phyloP scores from a whole-genome alignment of 2,888 invertebrate species.

The Chaitophorus viminalis region DNA sequence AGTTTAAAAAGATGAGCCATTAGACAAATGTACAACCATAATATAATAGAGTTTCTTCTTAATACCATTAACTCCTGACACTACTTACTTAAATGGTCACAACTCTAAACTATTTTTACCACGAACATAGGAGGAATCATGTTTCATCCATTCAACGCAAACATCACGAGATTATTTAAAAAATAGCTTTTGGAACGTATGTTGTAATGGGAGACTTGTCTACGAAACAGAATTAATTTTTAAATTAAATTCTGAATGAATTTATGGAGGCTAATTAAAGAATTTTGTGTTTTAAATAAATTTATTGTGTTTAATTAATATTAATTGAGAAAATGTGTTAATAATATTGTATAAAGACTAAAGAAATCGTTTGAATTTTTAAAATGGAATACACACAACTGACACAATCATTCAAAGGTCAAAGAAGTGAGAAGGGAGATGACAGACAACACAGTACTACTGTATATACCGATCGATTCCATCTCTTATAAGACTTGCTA shows the following conservation, averaged over 20 bases:
- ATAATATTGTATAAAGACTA: neutral
- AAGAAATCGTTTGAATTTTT: neutral
- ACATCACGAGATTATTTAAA: slow-evolving; percentile 39
- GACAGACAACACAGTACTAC: neutral
- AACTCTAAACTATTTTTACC: slow-evolving; percentile 57
- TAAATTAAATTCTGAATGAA: slow-evolving; percentile 8
- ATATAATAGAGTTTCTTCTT: slow-evolving; percentile 6
- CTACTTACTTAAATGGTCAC: slow-evolving; percentile 37
- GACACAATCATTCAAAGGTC: slow-evolving; percentile 16
- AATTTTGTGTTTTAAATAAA: neutral
- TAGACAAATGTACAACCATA: slow-evolving; percentile 3
- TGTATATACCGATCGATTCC: slow-evolving; percentile 42
- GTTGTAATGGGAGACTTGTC: neutral
- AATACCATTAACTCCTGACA: slow-evolving; percentile 8
- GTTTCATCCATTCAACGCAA: slow-evolving; percentile 35
- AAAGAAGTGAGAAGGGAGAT: neutral
- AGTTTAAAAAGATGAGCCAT: neutral
- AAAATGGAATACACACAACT: neutral
- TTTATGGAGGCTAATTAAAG: neutral
- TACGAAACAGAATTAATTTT: neutral
- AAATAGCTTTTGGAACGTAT: slow-evolving; percentile 3
- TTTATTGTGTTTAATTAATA: slow-evolving; percentile 15
- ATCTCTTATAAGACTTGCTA: slow-evolving; percentile 21
- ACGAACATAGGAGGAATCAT: slow-evolving; percentile 26
- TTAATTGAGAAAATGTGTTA: neutral